Base-by-base conservation (phyloP, 2,113 vertebrate genomes). In the Tragelaphus scriptus region DNA sequence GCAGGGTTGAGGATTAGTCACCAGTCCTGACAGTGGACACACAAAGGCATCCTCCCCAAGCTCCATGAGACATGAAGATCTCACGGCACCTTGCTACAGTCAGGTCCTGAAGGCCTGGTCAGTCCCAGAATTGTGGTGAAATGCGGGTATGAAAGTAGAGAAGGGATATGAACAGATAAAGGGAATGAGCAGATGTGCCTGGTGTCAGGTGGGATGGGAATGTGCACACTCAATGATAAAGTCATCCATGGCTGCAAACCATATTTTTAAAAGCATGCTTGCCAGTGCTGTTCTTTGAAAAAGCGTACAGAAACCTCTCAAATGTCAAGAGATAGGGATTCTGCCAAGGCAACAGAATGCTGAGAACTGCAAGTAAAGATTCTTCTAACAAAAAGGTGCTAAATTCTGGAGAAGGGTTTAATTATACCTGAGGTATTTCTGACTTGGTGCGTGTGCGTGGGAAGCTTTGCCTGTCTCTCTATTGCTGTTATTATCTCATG, bases 391-490 rank as follows among this genome's bases (percentile, higher is more conserved):
- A 61, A 96, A 97, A 94, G 51, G 90, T 91, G 95, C 95, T 91
- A 36, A 95, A 92, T 98, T 95, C 85, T 93, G 92, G 80, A 84
- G 75, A 88, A 26, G 23, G 56, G 68, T 97, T 97, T 85, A 97
- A 95, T 94, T 95, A 61, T 75, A 88, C 95, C 61, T 95, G 19
- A 47, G 88, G 36, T 9, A 36, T 85, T 84, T 26, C 90, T 95
- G 95, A 94, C 93, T 91, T 49, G 40, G 79, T 71, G 68, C 1
- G 89, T 5, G 94, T 96, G 80, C 30, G 81, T 16, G 71, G 88
- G 56, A 97, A 59, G 93, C 55, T 95, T 77, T 95, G 51, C 10
- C 88, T 90, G 63, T 88, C n/a, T 47, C 80, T 80, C 55, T 81
- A 0, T 79, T 82, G 58, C 77, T 91, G 53, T 88, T 96, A 96